Base-by-base conservation (phyloP, 2,888 invertebrate genomes). In the Chydorus sphaericus region DNA sequence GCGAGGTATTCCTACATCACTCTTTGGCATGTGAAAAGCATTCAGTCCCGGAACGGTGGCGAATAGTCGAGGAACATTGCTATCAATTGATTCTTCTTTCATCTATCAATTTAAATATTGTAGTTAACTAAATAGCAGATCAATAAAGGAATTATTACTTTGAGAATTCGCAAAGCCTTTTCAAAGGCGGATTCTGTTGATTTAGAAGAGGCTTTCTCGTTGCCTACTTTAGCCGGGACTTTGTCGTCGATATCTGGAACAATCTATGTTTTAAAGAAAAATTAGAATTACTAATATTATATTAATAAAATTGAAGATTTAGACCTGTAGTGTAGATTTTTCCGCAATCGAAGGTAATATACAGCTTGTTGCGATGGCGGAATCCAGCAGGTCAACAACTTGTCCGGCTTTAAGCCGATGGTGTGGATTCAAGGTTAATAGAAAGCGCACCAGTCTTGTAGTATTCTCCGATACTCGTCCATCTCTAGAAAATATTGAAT, bases 351-450 rank as follows among this genome's bases (percentile, higher is more conserved):
- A 30, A 36, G 33, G 14, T 23, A 36, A 8, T 5, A 20, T n/a
- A 23, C 20, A 11, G 16, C 60, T 62, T 8, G 59, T 59, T 11
- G 61, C 59, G 50, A 79, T 77, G 62, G 79, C 79, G 51, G 72
- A 71, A 2, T 75, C 72, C 14, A 79, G 67, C 57, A 75, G 74
- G 61, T 80, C 80, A 56, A 81, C 67, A 58, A 83, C 81, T 71
- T 83, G 77, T 36, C 75, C 71, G 8, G 84, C 83, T 4, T 81
- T 75, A 62, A 82, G 69, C 62, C 85, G 75, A 61, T 77, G 76
- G 61, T 76, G 76, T 0, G 84, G 81, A 67, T 83, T 80, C 63
- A 83, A 75, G 10, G 80, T 77, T 33, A 85, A 68, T 49, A 85
- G 70, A 62, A 79, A 75, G 64, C 77, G 75, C 59, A 85, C 83